These are phyloP conservation scores for Heliconius erato DNA, from an alignment of 2,888 invertebrate species.

Conservation along the genomic window DNA sequence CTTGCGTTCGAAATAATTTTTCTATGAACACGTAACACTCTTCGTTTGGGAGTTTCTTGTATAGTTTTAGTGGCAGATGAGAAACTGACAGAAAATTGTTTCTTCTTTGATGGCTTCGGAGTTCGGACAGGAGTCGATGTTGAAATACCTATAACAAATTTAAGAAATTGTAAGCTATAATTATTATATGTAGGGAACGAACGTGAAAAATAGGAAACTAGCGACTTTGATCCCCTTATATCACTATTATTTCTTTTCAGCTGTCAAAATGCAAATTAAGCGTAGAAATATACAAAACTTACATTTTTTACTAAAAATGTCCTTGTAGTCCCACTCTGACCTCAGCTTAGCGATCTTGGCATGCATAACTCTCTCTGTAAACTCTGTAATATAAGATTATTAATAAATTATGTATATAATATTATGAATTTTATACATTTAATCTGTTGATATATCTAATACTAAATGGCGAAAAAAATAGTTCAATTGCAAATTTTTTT, in stretches of 20 bases:
- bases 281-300: too few species aligned
- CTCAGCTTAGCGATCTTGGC: too few species aligned
- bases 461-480: too few species aligned
- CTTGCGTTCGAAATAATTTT: slow-evolving; percentile 15
- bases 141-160: neutral
- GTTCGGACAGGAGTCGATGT: neutral
- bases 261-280: too few species aligned
- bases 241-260: too few species aligned
- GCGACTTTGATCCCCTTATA: too few species aligned
- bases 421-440: neutral
- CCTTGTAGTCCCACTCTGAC: too few species aligned
- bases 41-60: slow-evolving; percentile 20
- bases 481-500: too few species aligned
- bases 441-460: neutral
- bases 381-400: neutral
- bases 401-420: neutral
- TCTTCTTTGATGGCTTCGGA: slow-evolving; percentile 14
- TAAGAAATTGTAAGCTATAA: neutral
- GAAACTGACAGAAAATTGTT: slow-evolving; percentile 10
- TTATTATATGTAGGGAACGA: neutral
- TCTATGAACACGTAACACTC: slow-evolving; percentile 27
- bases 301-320: too few species aligned
- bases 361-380: too few species aligned
- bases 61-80: slow-evolving; percentile 23
- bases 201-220: neutral